These are phyloP conservation scores for Sus scrofa DNA, from an alignment of 2,113 vertebrate genomes.

Conservation along the genomic window DNA sequence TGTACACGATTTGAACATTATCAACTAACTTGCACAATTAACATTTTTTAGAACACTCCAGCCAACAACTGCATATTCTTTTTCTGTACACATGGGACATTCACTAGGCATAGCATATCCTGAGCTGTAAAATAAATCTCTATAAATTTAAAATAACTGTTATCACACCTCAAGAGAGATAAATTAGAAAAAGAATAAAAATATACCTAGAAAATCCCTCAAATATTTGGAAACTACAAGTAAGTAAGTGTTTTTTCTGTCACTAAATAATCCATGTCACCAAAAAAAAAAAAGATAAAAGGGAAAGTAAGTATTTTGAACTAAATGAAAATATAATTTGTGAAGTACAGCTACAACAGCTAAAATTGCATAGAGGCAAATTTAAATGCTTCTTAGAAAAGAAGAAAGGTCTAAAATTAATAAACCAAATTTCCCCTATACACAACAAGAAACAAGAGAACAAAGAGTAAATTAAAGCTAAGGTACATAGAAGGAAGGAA, in stretches of 20 bases:
- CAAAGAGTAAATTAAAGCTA: constrained; percentile 29
- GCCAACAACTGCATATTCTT: constrained; percentile 10
- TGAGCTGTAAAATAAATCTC: not conserved
- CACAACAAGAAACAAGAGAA: not conserved
- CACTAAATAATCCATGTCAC: constrained; percentile 30
- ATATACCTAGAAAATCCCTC: not conserved
- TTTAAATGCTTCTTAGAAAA: constrained; percentile 41
- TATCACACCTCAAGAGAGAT: not conserved
- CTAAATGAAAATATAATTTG: constrained; percentile 14
- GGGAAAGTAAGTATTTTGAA: constrained; percentile 17
- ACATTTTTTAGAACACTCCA: not conserved
- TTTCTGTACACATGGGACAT: constrained; percentile 6
- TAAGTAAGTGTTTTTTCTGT: too few relatives aligned
- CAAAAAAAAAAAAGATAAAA: not conserved
- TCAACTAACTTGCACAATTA: constrained; percentile 33
- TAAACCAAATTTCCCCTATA: not conserved
- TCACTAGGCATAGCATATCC: not conserved
- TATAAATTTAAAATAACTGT: constrained; percentile 51
- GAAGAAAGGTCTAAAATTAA: constrained; percentile 35
- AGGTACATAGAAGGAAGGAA: not conserved
- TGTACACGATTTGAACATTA: constrained; percentile 31
- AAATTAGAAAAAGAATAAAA: not conserved
- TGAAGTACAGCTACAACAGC: not conserved
- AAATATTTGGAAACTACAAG: constrained; percentile 37
- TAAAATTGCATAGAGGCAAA: constrained; percentile 2